phyloP scores from a whole-genome alignment of 2,113 vertebrate genomes.

The Melanostigma gelatinosum region DNA sequence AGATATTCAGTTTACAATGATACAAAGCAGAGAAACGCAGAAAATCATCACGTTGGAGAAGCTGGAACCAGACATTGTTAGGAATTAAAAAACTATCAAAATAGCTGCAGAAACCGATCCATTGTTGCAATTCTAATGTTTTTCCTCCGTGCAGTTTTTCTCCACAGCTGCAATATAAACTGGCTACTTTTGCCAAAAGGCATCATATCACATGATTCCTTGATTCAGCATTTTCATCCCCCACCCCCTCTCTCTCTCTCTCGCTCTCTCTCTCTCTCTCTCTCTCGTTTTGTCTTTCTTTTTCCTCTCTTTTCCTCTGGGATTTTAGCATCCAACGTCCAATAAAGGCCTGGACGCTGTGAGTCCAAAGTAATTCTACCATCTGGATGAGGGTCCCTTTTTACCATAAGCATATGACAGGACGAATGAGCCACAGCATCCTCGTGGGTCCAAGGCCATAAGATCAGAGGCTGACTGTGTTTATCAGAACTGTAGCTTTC shows the following conservation, averaged over 20 bases:
- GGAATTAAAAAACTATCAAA: neutral
- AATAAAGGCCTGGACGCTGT: conserved; percentile 59
- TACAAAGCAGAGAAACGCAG: neutral
- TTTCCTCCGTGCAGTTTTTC: conserved; percentile 16
- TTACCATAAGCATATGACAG: conserved; percentile 53
- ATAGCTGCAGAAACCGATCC: neutral
- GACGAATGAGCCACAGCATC: conserved; percentile 25
- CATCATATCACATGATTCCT: conserved; percentile 56
- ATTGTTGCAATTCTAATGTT: neutral
- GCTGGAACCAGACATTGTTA: neutral
- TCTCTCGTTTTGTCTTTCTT: neutral
- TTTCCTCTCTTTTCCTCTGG: conserved; percentile 40
- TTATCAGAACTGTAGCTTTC: conserved; percentile 47
- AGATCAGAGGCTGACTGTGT: conserved; percentile 45
- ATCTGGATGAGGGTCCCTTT: conserved; percentile 67
- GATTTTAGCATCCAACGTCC: conserved; percentile 48
- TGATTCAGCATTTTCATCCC: conserved; percentile 64
- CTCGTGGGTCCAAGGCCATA: conserved; percentile 27
- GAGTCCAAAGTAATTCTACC: conserved; percentile 63
- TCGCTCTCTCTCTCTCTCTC: neutral
- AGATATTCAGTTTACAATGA: neutral
- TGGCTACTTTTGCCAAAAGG: conserved; percentile 58
- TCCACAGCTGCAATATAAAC: conserved; percentile 49
- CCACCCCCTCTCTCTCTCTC: neutral
- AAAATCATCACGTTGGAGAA: neutral